These are phyloP conservation scores for Uropsilus gracilis DNA, from an alignment of 2,113 vertebrate species.

Conservation along the genomic window DNA sequence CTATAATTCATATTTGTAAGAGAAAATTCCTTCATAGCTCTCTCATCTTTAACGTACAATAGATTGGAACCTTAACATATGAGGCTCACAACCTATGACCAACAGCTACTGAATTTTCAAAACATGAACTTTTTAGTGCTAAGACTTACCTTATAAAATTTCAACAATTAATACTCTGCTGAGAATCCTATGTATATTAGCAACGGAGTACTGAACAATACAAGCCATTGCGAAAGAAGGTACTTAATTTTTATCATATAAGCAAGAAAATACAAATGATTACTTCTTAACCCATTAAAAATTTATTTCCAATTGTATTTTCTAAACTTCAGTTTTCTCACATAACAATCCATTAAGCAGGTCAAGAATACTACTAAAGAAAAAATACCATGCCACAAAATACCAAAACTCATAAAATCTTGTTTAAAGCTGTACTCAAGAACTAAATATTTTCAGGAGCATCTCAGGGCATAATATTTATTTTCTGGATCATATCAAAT, in stretches of 20 bases:
- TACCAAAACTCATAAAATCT: slow-evolving; percentile 41
- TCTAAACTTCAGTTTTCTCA: neutral
- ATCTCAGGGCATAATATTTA: neutral
- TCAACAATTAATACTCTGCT: neutral
- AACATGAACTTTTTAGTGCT: neutral
- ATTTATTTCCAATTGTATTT: slow-evolving; percentile 37
- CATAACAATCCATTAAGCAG: neutral
- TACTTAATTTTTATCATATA: neutral
- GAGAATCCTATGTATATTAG: slow-evolving; percentile 19
- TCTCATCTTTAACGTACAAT: neutral
- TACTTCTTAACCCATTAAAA: slow-evolving; percentile 6
- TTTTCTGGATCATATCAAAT: slow-evolving; percentile 9
- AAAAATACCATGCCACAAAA: slow-evolving; percentile 41
- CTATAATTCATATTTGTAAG: slow-evolving; percentile 18
- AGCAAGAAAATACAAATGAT: neutral
- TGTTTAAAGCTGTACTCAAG: slow-evolving; percentile 22
- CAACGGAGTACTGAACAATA: neutral
- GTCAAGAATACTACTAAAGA: slow-evolving; percentile 12
- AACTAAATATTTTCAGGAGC: neutral
- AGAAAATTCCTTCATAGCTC: slow-evolving; percentile 24
- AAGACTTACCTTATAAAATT: neutral
- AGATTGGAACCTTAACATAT: neutral
- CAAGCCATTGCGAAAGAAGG: neutral
- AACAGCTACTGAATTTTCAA: neutral
- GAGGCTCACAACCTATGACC: neutral